A percentile compares a stretch with the other conserved stretches of the same genome.
These are phyloP conservation scores for Bellardia pandia DNA, from an alignment of 2,888 invertebrate genomes.

Conservation along the genomic window DNA sequence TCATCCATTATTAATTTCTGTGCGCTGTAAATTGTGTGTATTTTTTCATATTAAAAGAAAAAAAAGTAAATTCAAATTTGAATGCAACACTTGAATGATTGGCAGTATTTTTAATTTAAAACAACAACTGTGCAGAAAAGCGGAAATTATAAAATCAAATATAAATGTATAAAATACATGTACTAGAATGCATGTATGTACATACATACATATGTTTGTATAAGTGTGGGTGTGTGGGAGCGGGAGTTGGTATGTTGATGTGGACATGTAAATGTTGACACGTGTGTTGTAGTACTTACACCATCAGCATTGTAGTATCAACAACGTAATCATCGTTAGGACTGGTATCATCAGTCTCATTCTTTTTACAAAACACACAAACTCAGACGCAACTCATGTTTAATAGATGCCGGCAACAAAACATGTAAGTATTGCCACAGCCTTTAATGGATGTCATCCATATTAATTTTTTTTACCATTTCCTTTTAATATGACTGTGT, in stretches of 20 bases:
- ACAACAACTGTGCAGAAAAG: conserved; percentile 57
- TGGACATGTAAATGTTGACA: conserved; percentile 23
- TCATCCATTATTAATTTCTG: conserved; percentile 55
- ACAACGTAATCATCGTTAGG: conserved; percentile 47
- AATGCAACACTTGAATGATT: conserved; percentile 65
- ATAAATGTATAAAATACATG: neutral
- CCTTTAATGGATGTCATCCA: conserved; percentile 35
- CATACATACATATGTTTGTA: neutral
- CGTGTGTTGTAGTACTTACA: conserved; percentile 44
- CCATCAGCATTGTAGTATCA: conserved; percentile 30
- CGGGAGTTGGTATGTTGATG: neutral
- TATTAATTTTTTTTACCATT: neutral
- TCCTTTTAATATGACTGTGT: neutral
- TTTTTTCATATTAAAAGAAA: neutral
- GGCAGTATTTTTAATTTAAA: conserved; percentile 64
- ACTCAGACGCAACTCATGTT: neutral
- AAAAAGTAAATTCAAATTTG: conserved; percentile 45
- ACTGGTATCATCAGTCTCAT: conserved; percentile 25
- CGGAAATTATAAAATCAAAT: conserved; percentile 71
- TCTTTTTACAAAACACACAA: neutral
- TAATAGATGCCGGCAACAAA: neutral
- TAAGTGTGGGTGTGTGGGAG: neutral
- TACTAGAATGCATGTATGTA: neutral
- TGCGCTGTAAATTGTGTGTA: conserved; percentile 22
- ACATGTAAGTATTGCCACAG: conserved; percentile 23